A percentile compares a stretch with the other conserved stretches of the same genome.
These are phyloP conservation scores for Muscicapa striata DNA, from an alignment of 2,797 vertebrate genomes.

Conservation along the genomic window DNA sequence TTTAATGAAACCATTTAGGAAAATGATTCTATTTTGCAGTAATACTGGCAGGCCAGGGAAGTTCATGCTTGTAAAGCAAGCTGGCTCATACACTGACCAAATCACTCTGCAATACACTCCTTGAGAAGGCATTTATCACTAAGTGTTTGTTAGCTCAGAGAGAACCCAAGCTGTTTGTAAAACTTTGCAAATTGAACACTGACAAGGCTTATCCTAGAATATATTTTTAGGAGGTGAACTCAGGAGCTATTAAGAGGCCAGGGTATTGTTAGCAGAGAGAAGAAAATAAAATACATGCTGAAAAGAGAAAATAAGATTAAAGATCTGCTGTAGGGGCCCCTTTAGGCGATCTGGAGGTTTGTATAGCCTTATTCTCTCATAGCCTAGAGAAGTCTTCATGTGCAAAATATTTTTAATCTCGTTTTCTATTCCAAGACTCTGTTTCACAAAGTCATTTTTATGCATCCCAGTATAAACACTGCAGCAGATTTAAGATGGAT, in stretches of 20 bases:
- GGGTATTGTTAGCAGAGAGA: constrained; percentile 21
- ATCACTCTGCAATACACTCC: constrained; percentile 3
- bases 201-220: constrained; percentile 15
- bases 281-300: constrained; percentile 58
- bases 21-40: constrained; percentile 50
- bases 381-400: constrained; percentile 30
- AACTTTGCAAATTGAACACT: constrained; percentile 52
- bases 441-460: constrained; percentile 58
- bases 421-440: constrained; percentile 28
- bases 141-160: constrained; percentile 42
- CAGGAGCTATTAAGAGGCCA: constrained; percentile 36
- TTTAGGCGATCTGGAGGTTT: constrained; percentile 3
- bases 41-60: constrained; percentile 2
- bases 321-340: constrained; percentile 37
- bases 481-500: constrained; percentile 58
- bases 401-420: constrained; percentile 57
- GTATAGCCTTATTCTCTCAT: background rate
- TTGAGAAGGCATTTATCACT: constrained; percentile 27
- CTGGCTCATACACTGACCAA: constrained; percentile 39
- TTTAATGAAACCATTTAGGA: constrained; percentile 54
- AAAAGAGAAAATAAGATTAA: constrained; percentile 55
- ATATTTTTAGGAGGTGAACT: constrained; percentile 49
- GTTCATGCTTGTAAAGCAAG: constrained; percentile 57
- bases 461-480: constrained; percentile 51
- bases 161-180: constrained; percentile 34